phyloP scores from a whole-genome alignment of 2,888 invertebrate species.

The Archips xylosteana region DNA sequence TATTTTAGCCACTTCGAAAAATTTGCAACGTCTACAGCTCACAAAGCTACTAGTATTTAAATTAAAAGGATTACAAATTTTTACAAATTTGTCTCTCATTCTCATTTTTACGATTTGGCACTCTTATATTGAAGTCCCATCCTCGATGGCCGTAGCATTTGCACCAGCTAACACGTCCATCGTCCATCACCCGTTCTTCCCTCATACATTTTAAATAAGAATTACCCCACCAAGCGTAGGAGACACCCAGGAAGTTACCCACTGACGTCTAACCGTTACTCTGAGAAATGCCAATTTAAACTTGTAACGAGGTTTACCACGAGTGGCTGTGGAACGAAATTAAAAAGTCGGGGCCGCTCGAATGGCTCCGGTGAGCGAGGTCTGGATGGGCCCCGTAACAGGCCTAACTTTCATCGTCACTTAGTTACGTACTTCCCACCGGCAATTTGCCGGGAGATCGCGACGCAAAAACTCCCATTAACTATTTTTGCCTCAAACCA shows the following conservation, averaged over 20 bases:
- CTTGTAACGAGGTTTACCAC: constrained; percentile 84
- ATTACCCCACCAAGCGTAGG: constrained; percentile 71
- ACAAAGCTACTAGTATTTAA: too few relatives aligned
- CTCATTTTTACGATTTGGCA: not conserved
- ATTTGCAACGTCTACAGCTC: too few relatives aligned
- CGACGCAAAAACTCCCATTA: constrained; percentile 56
- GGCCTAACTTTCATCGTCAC: constrained; percentile 79
- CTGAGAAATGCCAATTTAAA: constrained; percentile 85
- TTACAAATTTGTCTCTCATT: too few relatives aligned
- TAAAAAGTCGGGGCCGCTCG: constrained; percentile 77
- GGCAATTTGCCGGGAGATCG: constrained; percentile 63
- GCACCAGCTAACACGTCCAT: not conserved
- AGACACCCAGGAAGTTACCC: constrained; percentile 74
- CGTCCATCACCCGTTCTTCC: constrained; percentile 36
- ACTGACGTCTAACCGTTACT: constrained; percentile 79
- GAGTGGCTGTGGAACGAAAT: constrained; percentile 81
- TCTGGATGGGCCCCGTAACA: constrained; percentile 70
- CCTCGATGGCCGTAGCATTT: not conserved
- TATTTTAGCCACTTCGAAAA: too few relatives aligned
- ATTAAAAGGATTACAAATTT: too few relatives aligned
- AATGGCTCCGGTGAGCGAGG: constrained; percentile 53
- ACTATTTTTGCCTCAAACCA: constrained; percentile 1
- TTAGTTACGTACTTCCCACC: constrained; percentile 71
- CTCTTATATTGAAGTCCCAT: not conserved
- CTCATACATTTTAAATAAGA: constrained; percentile 82